These are phyloP conservation scores for Imbricaverruca yamaguchii DNA, from an alignment of 2,888 invertebrate species.

Conservation along the genomic window DNA sequence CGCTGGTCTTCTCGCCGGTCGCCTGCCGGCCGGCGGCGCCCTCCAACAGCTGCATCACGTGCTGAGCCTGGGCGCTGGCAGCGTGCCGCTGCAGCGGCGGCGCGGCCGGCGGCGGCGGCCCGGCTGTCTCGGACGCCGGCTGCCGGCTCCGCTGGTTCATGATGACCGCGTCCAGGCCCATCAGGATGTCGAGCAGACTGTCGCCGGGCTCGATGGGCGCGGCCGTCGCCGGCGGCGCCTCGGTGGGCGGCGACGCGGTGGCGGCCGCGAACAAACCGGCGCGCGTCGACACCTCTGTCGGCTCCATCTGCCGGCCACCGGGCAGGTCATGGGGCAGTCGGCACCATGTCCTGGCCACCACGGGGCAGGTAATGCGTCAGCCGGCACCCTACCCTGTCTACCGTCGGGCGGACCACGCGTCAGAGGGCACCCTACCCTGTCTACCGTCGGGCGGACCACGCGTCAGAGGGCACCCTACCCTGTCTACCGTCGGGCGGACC, in stretches of 20 bases:
- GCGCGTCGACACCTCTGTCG: neutral
- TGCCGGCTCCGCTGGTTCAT: neutral
- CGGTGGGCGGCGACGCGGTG: neutral
- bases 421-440: too few species aligned
- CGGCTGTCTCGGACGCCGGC: neutral
- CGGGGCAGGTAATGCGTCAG: too few species aligned
- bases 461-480: too few species aligned
- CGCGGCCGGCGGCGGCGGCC: neutral
- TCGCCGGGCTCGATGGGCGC: constrained; percentile 1
- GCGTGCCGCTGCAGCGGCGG: neutral
- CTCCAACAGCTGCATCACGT: neutral
- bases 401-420: too few species aligned
- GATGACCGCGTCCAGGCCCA: constrained; percentile 3
- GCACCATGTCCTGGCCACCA: too few species aligned
- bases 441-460: too few species aligned
- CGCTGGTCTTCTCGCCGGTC: neutral
- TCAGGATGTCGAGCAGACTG: constrained; percentile 15
- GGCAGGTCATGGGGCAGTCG: too few species aligned
- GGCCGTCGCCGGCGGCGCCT: neutral
- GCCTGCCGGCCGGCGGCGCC: neutral
- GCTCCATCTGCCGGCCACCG: neutral
- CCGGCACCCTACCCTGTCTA: too few species aligned
- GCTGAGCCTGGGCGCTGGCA: neutral
- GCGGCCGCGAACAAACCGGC: neutral
- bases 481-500: too few species aligned